Evolutionary conservation across 1,140 invertebrate genomes (phyloP).

Genomic region (Neodiprion pinetum): DNA sequence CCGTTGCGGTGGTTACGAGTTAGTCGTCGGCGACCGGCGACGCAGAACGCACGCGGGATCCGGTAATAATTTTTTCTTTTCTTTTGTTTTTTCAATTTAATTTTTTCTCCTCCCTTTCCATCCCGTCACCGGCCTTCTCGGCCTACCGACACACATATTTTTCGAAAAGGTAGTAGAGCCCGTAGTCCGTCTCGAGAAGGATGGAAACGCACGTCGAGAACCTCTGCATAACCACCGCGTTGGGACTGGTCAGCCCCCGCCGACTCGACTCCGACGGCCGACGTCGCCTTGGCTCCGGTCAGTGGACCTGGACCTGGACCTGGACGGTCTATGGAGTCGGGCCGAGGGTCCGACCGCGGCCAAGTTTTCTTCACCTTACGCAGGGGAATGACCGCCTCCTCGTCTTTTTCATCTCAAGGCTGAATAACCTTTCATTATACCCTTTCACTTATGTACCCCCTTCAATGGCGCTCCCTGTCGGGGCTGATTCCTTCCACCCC

Average conservation of each 20-base stretch:
- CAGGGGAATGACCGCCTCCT: constrained; percentile 54
- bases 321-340: not conserved
- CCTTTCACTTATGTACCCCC: constrained; percentile 23
- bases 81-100: not conserved
- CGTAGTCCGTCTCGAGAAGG: not conserved
- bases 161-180: constrained; percentile 2
- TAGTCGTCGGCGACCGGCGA: too few species aligned
- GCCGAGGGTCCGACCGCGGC: constrained; percentile 26
- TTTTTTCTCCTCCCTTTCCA: not conserved
- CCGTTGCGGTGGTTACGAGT: too few species aligned
- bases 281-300: constrained; percentile 53
- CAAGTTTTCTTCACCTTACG: constrained; percentile 54
- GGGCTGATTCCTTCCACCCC: constrained; percentile 30
- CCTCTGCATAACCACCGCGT: not conserved
- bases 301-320: constrained; percentile 30
- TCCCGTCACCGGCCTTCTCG: not conserved
- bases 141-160: not conserved
- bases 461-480: constrained; percentile 29
- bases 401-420: constrained; percentile 47
- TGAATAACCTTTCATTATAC: constrained; percentile 46
- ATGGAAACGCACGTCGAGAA: not conserved
- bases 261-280: constrained; percentile 34
- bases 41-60: too few species aligned
- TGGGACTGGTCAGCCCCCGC: constrained; percentile 6
- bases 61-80: too few species aligned